Base-by-base conservation (phyloP, 2,113 vertebrate genomes). In the Elephas maximus region DNA sequence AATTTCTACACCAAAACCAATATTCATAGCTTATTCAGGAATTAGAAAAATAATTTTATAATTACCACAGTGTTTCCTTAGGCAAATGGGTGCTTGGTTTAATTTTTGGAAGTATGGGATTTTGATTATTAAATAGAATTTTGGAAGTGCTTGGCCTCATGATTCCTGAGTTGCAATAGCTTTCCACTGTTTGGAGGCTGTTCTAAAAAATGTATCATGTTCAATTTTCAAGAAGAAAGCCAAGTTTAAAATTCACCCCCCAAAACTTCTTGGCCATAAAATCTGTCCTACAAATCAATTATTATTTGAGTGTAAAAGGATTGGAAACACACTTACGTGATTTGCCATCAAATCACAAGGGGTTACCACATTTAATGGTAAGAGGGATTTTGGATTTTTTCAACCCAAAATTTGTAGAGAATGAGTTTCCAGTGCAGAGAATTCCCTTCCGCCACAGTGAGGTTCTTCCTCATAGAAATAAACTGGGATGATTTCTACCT, bases 251-350 rank as follows among this genome's bases (percentile, higher is more conserved):
- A 8, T 8, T 92, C 30, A 11, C 12, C 30, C 6, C 30, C 11
- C 53, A 57, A 93, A 94, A 96, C 11, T n/a, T 48, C 14, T 30
- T 57, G 23, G 37, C 26, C 41, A 82, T 93, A 62, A 95, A 94
- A 71, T 96, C 30, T 87, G 51, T 93, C 30, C 57, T 93, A 91
- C 30, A 97, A 87, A 90, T 89, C 20, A 97, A 93, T 78, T 77
- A 82, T 88, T 88, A 88, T 92, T 80, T 94, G 62, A 93, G 24
- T 45, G 0, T 71, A 93, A 96, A 95, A 94, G 14, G 18, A 81
- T 48, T 74, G 48, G 62, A 73, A 90, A 57, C 11, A 88, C 74
- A 41, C 48, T 89, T 79, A 91, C 45, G 88, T 88, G 79, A 94
- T 37, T 96, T 95, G 62, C 30, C 30, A 91, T 60, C 69, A 76